Evolutionary conservation across 2,888 invertebrate species (phyloP).

Genomic region (Megastigmus dorsalis): DNA sequence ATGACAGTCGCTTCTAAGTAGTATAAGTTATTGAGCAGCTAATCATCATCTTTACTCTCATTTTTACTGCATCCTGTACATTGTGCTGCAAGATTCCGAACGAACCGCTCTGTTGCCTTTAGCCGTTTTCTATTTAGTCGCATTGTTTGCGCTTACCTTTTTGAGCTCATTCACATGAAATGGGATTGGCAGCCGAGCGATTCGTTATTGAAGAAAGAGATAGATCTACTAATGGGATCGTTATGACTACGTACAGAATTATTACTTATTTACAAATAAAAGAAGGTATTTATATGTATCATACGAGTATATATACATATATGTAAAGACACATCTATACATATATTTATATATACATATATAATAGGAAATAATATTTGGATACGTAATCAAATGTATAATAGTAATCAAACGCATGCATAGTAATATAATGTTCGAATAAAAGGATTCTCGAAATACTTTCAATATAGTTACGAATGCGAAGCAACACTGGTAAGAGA

Average conservation of each 20-base stretch:
- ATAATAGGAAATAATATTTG: constrained; percentile 14
- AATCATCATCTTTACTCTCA: constrained; percentile 28
- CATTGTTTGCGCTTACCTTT: constrained; percentile 44
- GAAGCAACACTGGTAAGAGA: constrained; percentile 70
- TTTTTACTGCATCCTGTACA: constrained; percentile 31
- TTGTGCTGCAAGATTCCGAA: constrained; percentile 34
- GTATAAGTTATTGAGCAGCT: constrained; percentile 14
- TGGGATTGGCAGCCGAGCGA: constrained; percentile 50
- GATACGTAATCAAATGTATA: constrained; percentile 49
- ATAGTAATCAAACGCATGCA: constrained; percentile 65
- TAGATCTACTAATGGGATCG: constrained; percentile 50
- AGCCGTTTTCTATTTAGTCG: constrained; percentile 20
- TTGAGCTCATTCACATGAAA: background rate
- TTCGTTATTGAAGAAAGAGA: constrained; percentile 48
- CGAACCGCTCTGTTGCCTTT: constrained; percentile 23
- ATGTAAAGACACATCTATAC: constrained; percentile 40
- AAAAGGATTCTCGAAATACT: constrained; percentile 61
- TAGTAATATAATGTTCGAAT: constrained; percentile 32
- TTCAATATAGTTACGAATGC: constrained; percentile 65
- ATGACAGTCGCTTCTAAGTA: constrained; percentile 6
- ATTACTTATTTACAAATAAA: constrained; percentile 59
- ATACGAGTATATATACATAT: constrained; percentile 52
- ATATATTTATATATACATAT: constrained; percentile 22
- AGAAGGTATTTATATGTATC: constrained; percentile 49
- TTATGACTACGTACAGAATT: constrained; percentile 55